Conservation (phyloP, 2,113 vertebrate species). For the Daubentonia madagascariensis region DNA sequence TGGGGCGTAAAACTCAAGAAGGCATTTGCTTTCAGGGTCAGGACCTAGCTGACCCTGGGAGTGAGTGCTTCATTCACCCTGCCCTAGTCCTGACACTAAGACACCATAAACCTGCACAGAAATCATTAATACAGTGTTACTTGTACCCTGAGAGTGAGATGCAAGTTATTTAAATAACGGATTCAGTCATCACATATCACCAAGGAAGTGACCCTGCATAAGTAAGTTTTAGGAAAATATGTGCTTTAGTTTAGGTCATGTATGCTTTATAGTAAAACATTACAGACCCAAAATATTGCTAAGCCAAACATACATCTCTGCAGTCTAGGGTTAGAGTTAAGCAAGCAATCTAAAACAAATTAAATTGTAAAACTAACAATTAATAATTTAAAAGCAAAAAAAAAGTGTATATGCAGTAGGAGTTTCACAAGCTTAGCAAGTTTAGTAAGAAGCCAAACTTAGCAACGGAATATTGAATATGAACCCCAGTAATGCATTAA, state of each 20-base stretch:
- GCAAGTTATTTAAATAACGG: neutral
- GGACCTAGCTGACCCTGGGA: neutral
- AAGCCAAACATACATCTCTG: neutral
- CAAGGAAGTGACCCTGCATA: neutral
- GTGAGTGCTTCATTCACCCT: neutral
- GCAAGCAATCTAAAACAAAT: neutral
- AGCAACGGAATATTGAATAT: neutral
- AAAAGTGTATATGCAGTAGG: neutral
- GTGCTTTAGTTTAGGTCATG: neutral
- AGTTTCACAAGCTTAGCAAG: neutral
- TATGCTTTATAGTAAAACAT: neutral
- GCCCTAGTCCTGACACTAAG: neutral
- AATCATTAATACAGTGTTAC: neutral
- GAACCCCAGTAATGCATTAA: neutral
- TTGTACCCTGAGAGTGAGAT: neutral
- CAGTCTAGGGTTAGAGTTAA: neutral
- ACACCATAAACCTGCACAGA: neutral
- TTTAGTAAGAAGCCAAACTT: neutral
- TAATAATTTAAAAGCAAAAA: neutral
- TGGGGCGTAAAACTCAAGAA: neutral
- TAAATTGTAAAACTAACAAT: neutral
- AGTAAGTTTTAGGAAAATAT: neutral
- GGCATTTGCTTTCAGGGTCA: neutral
- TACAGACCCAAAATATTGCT: neutral
- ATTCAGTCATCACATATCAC: neutral